These are phyloP conservation scores for Bilobella aurantiaca DNA, from an alignment of 1,140 invertebrate genomes.

Conservation along the genomic window DNA sequence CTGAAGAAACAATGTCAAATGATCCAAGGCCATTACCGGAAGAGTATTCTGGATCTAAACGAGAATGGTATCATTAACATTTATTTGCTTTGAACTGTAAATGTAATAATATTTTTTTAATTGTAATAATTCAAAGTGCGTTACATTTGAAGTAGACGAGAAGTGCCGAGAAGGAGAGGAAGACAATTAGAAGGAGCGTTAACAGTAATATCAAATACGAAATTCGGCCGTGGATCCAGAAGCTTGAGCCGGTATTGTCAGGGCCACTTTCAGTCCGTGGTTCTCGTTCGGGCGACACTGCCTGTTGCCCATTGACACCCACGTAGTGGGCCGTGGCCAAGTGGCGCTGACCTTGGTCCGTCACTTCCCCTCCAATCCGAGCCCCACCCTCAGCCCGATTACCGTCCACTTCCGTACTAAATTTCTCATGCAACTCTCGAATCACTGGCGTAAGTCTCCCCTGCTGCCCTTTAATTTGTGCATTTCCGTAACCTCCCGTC, in stretches of 20 bases:
- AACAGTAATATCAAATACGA: constrained; percentile 45
- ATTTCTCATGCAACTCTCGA: neutral
- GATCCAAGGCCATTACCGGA: too few species aligned
- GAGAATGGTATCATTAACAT: neutral
- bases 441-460: neutral
- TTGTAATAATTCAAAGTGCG: too few species aligned
- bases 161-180: constrained; percentile 48
- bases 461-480: neutral
- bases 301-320: neutral
- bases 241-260: too few species aligned
- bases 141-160: constrained; percentile 51
- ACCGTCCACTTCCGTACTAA: neutral
- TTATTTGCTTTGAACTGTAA: too few species aligned
- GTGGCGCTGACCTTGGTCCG: neutral
- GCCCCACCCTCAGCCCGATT: neutral
- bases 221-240: constrained; percentile 1
- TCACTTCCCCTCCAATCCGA: neutral
- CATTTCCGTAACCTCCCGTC: too few species aligned
- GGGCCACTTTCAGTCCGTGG: neutral
- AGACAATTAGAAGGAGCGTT: constrained; percentile 46
- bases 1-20: neutral
- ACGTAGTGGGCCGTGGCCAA: neutral
- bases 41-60: neutral
- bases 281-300: neutral
- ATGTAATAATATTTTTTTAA: too few species aligned